Evolutionary conservation across 2,888 invertebrate genomes (phyloP), one percentile per base, ranked within the genome.

Genomic region (Plebejus melissa): DNA sequence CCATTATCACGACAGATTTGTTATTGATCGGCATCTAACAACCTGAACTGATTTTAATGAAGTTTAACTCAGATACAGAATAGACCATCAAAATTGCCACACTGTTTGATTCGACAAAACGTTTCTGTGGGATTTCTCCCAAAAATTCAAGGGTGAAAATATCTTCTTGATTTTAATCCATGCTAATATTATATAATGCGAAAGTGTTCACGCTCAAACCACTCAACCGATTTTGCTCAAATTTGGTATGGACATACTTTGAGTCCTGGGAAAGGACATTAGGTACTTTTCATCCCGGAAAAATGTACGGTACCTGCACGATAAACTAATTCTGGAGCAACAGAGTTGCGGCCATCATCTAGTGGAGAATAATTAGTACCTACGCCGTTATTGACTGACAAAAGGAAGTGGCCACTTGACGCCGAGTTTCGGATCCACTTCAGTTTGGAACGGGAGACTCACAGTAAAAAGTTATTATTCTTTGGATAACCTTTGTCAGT

Each of bases 381-480:
- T 36, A 6, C 36, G 36, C 13, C 13, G 32, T 65, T 13, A 65
- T 65, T 32, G 65, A 65, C 65, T 65, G 65, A 65, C 65, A 65
- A 65, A 65, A 16, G 32, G 13, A 65, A 65, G 32, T 65, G 32
- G 60, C 60, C 4, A 65, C 65, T 65, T 65, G 65, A 65, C 32
- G 28, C 65, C 60, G 60, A 65, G 16, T 11, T 65, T 65, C 32
- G 32, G 13, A 28, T 60, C 65, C 32, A 36, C 65, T 65, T 9
- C 65, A 13, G 11, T 4, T 32, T 11, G 16, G 65, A 65, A 4
- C 65, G 65, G 65, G 36, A 65, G 65, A 65, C 65, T 65, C 65
- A 36, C 65, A 13, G 32, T 32, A 36, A 65, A 65, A 65, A 65
- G 65, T 65, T 32, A 65, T 65, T 65, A 65, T 65, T 65, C 65